Evolutionary conservation across 2,888 invertebrate species (phyloP).

Genomic region (Bhutanitis thaidina): DNA sequence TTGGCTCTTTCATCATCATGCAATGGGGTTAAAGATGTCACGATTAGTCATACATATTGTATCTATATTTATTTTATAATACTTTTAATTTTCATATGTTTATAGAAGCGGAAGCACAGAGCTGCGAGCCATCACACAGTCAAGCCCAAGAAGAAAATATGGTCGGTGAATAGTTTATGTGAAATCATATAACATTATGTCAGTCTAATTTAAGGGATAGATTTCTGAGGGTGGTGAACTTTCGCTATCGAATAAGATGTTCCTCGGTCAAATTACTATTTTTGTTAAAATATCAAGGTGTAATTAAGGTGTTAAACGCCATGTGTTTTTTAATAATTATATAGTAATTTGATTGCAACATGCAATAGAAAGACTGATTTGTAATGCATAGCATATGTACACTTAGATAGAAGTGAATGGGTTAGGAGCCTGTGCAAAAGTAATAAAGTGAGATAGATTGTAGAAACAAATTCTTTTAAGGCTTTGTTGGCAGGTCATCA

Average conservation of each 20-base stretch:
- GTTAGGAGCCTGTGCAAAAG: conserved; percentile 32
- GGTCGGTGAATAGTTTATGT: conserved; percentile 31
- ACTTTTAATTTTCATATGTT: conserved; percentile 24
- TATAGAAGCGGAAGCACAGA: conserved; percentile 62
- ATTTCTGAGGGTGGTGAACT: conserved; percentile 37
- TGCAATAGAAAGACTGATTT: conserved; percentile 63
- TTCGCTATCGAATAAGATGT: conserved; percentile 24
- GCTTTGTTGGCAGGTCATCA: conserved; percentile 41
- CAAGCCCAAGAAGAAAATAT: conserved; percentile 49
- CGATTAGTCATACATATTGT: background rate
- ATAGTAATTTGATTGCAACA: conserved; percentile 46
- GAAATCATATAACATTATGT: conserved; percentile 20
- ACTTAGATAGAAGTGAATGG: conserved; percentile 24
- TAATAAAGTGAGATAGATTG: conserved; percentile 36
- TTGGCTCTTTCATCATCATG: conserved; percentile 23
- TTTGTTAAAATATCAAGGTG: conserved; percentile 8
- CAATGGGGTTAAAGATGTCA: conserved; percentile 5
- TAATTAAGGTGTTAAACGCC: conserved; percentile 23
- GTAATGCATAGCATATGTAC: conserved; percentile 39
- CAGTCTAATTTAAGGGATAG: conserved; percentile 28
- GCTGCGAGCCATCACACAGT: conserved; percentile 63
- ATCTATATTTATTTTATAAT: conserved; percentile 1
- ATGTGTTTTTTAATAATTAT: conserved; percentile 23
- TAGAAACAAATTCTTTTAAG: conserved; percentile 34
- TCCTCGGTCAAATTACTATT: conserved; percentile 24